These are phyloP conservation scores for Sycophaga agraensis DNA, from an alignment of 1,140 invertebrate genomes.

Conservation along the genomic window DNA sequence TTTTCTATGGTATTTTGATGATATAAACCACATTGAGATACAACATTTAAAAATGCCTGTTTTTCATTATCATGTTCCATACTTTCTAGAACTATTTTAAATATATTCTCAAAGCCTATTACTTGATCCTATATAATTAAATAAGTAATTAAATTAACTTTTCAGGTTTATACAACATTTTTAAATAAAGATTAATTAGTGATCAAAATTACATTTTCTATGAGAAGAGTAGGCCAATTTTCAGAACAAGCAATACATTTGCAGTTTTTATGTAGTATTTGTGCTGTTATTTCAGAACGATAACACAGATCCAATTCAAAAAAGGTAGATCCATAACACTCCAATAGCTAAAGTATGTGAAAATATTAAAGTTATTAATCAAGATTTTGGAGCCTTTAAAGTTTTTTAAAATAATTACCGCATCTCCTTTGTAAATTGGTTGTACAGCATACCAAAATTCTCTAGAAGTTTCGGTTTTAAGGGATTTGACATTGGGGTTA, in stretches of 20 bases:
- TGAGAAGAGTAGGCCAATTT: neutral
- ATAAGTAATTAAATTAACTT: neutral
- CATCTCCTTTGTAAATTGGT: neutral
- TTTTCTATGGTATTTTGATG: conserved; percentile 3
- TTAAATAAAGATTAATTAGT: no score
- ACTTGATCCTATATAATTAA: neutral
- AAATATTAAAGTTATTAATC: neutral
- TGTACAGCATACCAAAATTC: conserved; percentile 1
- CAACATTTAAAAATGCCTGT: neutral
- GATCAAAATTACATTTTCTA: neutral
- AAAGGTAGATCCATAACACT: neutral
- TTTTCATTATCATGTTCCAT: neutral
- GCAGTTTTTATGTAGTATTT: neutral
- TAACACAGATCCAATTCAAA: neutral
- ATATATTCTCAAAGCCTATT: neutral
- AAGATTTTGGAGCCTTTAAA: neutral
- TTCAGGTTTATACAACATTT: neutral
- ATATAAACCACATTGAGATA: neutral
- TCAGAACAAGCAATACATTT: neutral
- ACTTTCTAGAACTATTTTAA: neutral
- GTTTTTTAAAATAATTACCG: neutral
- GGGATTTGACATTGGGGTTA: conserved; percentile 9
- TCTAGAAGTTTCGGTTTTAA: neutral
- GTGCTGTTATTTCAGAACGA: neutral
- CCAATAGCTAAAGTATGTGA: neutral